Evolutionary conservation across 2,113 vertebrate genomes (phyloP).

Genomic region (Mirounga angustirostris): DNA sequence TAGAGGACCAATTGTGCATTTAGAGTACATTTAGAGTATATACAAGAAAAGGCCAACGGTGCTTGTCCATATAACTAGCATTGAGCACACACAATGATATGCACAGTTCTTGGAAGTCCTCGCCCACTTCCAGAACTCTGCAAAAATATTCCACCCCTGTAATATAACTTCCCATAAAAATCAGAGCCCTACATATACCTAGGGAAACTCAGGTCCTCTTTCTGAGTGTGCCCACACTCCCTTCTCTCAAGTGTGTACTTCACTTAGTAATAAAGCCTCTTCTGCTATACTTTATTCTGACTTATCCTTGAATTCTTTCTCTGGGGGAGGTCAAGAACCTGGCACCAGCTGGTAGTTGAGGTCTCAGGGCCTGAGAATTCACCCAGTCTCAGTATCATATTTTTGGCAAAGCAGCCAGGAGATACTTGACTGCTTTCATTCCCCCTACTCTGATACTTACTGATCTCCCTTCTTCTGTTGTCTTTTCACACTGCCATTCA

Average conservation of each 20-base stretch:
- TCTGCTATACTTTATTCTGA: neutral
- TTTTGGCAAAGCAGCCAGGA: neutral
- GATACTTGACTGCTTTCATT: neutral
- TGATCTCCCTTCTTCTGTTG: neutral
- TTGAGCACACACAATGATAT: neutral
- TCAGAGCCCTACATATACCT: neutral
- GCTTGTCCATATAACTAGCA: neutral
- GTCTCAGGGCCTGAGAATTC: neutral
- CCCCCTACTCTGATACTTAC: neutral
- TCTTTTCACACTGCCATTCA: neutral
- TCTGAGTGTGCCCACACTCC: neutral
- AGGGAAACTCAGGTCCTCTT: neutral
- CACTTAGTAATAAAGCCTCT: neutral
- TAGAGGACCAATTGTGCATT: neutral
- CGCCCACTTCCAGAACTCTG: neutral
- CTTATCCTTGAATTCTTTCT: neutral
- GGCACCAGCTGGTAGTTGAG: neutral
- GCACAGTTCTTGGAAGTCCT: neutral
- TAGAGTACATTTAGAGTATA: neutral
- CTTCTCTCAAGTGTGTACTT: neutral
- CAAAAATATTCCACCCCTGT: neutral
- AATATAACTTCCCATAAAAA: neutral
- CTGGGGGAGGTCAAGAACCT: neutral
- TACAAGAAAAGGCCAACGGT: neutral
- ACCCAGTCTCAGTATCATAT: neutral